Conservation (phyloP, 2,113 vertebrate genomes). For the Stictonetta naevosa region DNA sequence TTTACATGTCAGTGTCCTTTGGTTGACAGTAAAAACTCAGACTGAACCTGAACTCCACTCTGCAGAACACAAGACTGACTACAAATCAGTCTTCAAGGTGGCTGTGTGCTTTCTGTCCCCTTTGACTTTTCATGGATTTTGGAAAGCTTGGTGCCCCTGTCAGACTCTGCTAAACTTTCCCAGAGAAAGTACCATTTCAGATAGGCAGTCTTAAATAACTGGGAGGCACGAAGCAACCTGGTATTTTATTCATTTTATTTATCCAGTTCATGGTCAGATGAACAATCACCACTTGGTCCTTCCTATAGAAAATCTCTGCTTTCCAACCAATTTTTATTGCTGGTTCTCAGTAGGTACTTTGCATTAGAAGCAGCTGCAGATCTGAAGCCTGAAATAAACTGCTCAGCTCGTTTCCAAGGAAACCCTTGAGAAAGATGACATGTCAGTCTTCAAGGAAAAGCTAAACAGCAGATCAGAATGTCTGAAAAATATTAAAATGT, state of each 20-base stretch:
- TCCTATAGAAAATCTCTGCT: neutral
- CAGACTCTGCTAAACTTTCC: neutral
- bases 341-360: neutral
- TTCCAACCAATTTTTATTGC: neutral
- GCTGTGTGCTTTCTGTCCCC: neutral
- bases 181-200: neutral
- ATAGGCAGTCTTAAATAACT: neutral
- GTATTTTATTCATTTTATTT: neutral
- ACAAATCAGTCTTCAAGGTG: neutral
- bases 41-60: neutral
- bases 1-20: neutral
- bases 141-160: neutral
- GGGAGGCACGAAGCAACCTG: neutral
- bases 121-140: neutral
- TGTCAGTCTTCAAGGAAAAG: neutral
- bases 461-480: neutral
- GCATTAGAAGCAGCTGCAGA: neutral
- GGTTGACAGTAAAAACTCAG: neutral
- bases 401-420: slow-evolving; percentile 1
- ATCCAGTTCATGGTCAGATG: neutral
- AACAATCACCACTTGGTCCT: neutral
- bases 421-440: neutral
- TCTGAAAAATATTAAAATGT: neutral
- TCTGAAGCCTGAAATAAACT: neutral
- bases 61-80: neutral